These are phyloP conservation scores for Xyrichtys novacula DNA, from an alignment of 2,797 vertebrate genomes.

Conservation along the genomic window DNA sequence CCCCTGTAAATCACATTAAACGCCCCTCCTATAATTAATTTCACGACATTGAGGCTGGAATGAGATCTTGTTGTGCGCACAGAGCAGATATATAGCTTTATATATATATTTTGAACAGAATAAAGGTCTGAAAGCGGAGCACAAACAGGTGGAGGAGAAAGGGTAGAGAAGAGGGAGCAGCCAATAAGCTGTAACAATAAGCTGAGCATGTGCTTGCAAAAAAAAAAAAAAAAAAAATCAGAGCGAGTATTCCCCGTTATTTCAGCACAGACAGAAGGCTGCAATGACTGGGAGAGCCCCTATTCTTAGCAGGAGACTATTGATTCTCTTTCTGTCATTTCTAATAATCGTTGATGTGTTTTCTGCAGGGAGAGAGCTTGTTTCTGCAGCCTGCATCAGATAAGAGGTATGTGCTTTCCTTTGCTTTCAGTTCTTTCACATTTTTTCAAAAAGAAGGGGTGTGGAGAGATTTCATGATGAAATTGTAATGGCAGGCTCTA, in stretches of 20 bases:
- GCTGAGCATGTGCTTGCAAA: constrained; percentile 50
- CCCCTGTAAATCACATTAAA: constrained; percentile 59
- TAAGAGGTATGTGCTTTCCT: constrained; percentile 59
- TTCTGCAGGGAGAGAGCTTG: constrained; percentile 46
- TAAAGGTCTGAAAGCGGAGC: background rate
- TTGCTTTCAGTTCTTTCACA: background rate
- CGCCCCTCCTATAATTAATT: constrained; percentile 38
- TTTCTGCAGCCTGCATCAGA: constrained; percentile 35
- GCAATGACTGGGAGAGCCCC: constrained; percentile 66
- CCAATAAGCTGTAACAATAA: constrained; percentile 60
- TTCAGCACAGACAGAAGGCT: constrained; percentile 53
- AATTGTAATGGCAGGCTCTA: constrained; percentile 44
- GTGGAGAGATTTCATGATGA: constrained; percentile 38
- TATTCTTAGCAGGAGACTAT: constrained; percentile 62
- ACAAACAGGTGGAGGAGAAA: constrained; percentile 57
- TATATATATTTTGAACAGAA: background rate
- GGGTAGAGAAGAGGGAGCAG: constrained; percentile 40
- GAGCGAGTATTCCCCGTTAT: constrained; percentile 57
- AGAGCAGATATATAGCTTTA: background rate
- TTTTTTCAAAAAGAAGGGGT: constrained; percentile 18
- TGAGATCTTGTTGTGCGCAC: constrained; percentile 24
- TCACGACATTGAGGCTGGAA: constrained; percentile 24
- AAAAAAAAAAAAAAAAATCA: constrained; percentile 16
- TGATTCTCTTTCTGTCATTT: constrained; percentile 73
- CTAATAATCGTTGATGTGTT: constrained; percentile 65